A percentile compares a stretch with the other conserved stretches of the same genome.
These are phyloP conservation scores for Samia ricini DNA, from an alignment of 1,140 invertebrate species.

Conservation along the genomic window DNA sequence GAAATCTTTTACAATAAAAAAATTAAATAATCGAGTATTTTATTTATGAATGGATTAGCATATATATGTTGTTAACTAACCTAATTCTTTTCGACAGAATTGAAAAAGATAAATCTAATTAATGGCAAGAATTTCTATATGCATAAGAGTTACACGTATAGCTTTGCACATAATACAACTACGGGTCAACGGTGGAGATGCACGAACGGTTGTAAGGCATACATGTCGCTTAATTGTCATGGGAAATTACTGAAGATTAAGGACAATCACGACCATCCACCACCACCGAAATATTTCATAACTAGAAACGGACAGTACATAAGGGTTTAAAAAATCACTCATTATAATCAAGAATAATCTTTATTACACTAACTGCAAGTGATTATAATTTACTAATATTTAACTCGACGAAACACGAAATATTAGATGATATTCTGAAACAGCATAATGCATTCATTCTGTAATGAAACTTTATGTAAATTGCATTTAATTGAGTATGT, in stretches of 20 bases:
- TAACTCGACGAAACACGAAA: no score
- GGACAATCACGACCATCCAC: slow-evolving; percentile 9
- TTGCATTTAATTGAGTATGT: no score
- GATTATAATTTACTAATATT: no score
- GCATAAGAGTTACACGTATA: slow-evolving; percentile 13
- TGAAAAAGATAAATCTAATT: slow-evolving; percentile 5
- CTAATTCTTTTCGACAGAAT: slow-evolving; percentile 1
- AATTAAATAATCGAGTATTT: background rate
- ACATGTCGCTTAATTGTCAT: slow-evolving; percentile 6
- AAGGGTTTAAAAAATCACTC: background rate
- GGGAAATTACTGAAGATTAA: background rate
- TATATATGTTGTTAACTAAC: background rate
- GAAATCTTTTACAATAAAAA: no score
- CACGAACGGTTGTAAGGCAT: slow-evolving; percentile 9
- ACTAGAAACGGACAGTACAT: background rate
- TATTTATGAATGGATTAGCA: background rate
- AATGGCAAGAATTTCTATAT: slow-evolving; percentile 13
- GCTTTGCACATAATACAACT: background rate
- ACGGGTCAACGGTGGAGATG: slow-evolving; percentile 10
- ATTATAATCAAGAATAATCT: no score
- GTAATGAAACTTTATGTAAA: no score
- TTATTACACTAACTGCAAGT: no score
- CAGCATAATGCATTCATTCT: no score
- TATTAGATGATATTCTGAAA: no score
- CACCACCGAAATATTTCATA: slow-evolving; percentile 2